Evolutionary conservation across 1,140 invertebrate species (phyloP).

Genomic region (Panagrolaimus sp.): DNA sequence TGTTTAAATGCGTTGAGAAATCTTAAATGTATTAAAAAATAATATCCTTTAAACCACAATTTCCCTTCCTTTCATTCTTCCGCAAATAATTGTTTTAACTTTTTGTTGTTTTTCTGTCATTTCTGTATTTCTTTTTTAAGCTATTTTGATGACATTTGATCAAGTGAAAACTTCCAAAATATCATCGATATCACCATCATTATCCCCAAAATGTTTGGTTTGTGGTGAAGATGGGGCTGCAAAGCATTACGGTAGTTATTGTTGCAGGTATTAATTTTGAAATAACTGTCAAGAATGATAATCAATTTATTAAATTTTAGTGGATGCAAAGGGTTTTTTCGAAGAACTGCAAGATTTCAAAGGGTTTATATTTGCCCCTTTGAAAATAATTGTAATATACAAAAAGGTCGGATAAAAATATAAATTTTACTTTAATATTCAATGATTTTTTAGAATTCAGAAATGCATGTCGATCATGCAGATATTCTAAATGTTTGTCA

Average conservation of each 20-base stretch:
- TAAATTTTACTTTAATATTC: neutral
- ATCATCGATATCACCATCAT: too few species aligned
- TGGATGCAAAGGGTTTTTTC: slow-evolving; percentile 10
- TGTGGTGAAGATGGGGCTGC: slow-evolving; percentile 6
- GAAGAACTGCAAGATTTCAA: slow-evolving; percentile 15
- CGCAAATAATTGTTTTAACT: too few species aligned
- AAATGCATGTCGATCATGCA: neutral
- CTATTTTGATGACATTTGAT: too few species aligned
- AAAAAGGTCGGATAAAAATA: slow-evolving; percentile 6
- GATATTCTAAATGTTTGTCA: slow-evolving; percentile 1
- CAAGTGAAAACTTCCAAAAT: too few species aligned
- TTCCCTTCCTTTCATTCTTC: too few species aligned
- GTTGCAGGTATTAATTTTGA: neutral
- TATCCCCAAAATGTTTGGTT: neutral
- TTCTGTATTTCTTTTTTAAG: too few species aligned
- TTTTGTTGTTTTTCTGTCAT: too few species aligned
- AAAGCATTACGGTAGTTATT: slow-evolving; percentile 10
- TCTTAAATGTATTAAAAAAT: too few species aligned
- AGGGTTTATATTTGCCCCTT: slow-evolving; percentile 3
- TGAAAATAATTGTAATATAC: neutral
- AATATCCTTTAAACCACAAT: too few species aligned
- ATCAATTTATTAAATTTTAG: neutral
- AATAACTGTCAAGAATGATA: too few species aligned
- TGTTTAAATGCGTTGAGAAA: too few species aligned
- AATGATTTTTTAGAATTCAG: slow-evolving; percentile 11